phyloP scores from a whole-genome alignment of 2,888 invertebrate genomes.

The Ophion obscuratus region DNA sequence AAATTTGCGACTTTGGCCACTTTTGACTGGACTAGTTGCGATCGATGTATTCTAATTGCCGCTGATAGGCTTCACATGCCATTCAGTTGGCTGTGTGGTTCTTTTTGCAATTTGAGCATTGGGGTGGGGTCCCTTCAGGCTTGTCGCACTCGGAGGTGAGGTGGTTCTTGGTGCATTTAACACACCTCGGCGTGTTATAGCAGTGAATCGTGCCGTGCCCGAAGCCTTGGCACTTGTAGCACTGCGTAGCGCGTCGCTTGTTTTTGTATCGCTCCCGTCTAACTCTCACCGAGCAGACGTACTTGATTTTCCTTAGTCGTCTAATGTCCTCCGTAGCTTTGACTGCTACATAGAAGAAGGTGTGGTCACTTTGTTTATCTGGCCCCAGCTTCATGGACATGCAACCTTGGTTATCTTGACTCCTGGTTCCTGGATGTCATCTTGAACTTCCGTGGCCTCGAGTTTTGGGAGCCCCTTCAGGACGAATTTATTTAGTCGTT shows the following conservation, averaged over 20 bases:
- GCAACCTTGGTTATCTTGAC: neutral
- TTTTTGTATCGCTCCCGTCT: conserved; percentile 64
- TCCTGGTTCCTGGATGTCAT: no score
- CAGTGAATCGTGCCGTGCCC: conserved; percentile 36
- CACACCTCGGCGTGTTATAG: conserved; percentile 37
- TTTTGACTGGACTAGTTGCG: no score
- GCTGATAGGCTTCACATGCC: neutral
- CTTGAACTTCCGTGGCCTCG: no score
- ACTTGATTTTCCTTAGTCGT: conserved; percentile 10
- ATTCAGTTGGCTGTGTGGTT: conserved; percentile 25
- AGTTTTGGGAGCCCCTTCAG: neutral
- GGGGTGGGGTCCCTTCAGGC: neutral
- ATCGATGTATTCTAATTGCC: neutral
- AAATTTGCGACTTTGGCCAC: no score
- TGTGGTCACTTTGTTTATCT: neutral
- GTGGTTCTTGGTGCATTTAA: conserved; percentile 31
- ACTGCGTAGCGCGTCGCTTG: conserved; percentile 51
- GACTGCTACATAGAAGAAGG: conserved; percentile 26
- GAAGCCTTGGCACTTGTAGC: conserved; percentile 61
- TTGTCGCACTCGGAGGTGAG: conserved; percentile 16
- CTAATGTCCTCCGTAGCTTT: conserved; percentile 6
- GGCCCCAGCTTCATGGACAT: neutral
- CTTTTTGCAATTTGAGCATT: conserved; percentile 27
- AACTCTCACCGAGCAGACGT: conserved; percentile 29
- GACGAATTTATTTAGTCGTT: conserved; percentile 60